These are phyloP conservation scores for Scaptomyza montana DNA, from an alignment of 1,140 invertebrate genomes.

Conservation along the genomic window DNA sequence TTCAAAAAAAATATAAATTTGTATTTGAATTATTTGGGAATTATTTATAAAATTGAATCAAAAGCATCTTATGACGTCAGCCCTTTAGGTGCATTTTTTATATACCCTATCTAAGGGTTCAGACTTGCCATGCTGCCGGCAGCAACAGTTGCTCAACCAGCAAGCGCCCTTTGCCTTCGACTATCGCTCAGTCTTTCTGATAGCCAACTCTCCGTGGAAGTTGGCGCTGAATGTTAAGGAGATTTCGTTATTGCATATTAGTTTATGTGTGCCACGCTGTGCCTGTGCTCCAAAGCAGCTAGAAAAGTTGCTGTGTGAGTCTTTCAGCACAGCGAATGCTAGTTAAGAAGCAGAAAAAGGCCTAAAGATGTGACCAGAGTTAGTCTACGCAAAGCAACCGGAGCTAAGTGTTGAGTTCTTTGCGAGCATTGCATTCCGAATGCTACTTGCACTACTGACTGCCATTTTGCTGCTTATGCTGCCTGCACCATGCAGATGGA, in stretches of 20 bases:
- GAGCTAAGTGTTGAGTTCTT: slow-evolving; percentile 11
- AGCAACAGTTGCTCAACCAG: slow-evolving; percentile 2
- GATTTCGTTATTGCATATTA: slow-evolving; percentile 42
- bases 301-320: slow-evolving; percentile 28
- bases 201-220: slow-evolving; percentile 33
- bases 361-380: slow-evolving; percentile 33
- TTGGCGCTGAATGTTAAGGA: neutral
- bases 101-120: no score
- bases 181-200: slow-evolving; percentile 51
- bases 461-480: neutral
- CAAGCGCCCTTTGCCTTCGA: slow-evolving; percentile 34
- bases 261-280: slow-evolving; percentile 47
- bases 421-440: neutral
- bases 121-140: slow-evolving; percentile 28
- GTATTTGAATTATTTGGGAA: no score
- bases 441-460: neutral
- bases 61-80: no score
- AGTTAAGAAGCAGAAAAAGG: neutral
- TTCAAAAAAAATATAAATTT: slow-evolving; percentile 18
- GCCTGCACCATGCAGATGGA: neutral
- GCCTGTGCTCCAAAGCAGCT: slow-evolving; percentile 26
- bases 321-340: neutral
- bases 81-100: no score
- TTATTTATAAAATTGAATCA: no score
- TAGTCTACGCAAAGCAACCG: slow-evolving; percentile 39